A percentile compares a stretch with the other conserved stretches of the same genome.
Evolutionary conservation across 2,888 invertebrate genomes (phyloP).

Genomic region (Sphaerophoria taeniata): DNA sequence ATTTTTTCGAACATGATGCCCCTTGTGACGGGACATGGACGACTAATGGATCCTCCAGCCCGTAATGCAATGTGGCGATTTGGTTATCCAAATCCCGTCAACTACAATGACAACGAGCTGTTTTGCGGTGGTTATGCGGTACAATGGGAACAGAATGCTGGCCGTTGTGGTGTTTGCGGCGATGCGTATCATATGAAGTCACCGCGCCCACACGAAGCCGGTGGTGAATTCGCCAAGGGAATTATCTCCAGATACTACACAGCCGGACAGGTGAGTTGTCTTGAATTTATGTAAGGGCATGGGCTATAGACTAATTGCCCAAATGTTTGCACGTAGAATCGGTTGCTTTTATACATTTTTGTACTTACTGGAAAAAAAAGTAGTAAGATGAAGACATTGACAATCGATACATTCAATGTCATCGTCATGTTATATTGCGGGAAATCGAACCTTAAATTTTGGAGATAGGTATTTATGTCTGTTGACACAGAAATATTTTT

Average conservation of each 20-base stretch:
- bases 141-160: conserved; percentile 93
- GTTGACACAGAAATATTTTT: too few species aligned
- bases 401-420: conserved; percentile 35
- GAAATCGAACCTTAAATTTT: background rate
- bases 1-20: conserved; percentile 58
- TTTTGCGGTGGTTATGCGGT: conserved; percentile 96
- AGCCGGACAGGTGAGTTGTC: conserved; percentile 88
- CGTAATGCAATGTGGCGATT: conserved; percentile 97
- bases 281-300: conserved; percentile 10
- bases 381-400: background rate
- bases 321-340: conserved; percentile 4
- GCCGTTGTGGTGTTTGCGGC: conserved; percentile 95
- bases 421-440: conserved; percentile 24
- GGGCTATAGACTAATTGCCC: conserved; percentile 54
- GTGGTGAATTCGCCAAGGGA: conserved; percentile 93
- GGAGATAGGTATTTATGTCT: background rate
- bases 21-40: conserved; percentile 89
- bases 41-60: conserved; percentile 96
- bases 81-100: conserved; percentile 96
- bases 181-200: conserved; percentile 89
- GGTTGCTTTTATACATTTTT: too few species aligned
- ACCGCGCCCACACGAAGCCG: conserved; percentile 95
- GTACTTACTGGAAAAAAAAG: background rate
- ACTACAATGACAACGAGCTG: conserved; percentile 97
- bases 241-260: conserved; percentile 92